Evolutionary conservation across 2,888 invertebrate genomes (phyloP).

Genomic region (Megaustenia siamemsis): DNA sequence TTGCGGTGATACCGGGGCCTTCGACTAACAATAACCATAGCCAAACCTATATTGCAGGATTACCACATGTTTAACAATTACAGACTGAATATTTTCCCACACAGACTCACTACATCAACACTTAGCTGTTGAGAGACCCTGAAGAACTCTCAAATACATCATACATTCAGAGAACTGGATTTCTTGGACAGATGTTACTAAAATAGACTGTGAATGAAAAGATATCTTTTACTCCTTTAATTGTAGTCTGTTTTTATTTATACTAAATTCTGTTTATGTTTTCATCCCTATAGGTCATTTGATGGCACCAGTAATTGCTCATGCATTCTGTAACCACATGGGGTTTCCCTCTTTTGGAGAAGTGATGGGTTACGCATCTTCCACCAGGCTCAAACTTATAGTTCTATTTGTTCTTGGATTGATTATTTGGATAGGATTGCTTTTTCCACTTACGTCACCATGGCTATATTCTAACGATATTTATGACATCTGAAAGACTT

Average conservation of each 20-base stretch:
- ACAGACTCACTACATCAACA: too few relatives aligned
- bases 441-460: slow-evolving; percentile 89
- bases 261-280: background rate
- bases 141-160: too few relatives aligned
- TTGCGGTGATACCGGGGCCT: too few relatives aligned
- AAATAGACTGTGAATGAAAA: too few relatives aligned
- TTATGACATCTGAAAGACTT: slow-evolving; percentile 66
- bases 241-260: background rate
- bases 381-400: slow-evolving; percentile 84
- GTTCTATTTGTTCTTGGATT: slow-evolving; percentile 89
- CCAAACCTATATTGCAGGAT: too few relatives aligned
- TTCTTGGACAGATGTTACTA: too few relatives aligned
- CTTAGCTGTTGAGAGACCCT: too few relatives aligned
- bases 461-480: slow-evolving; percentile 81
- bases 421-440: slow-evolving; percentile 87
- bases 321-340: slow-evolving; percentile 98
- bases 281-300: slow-evolving; percentile 84
- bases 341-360: slow-evolving; percentile 94
- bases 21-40: too few relatives aligned
- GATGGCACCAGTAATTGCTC: slow-evolving; percentile 91
- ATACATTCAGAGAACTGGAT: too few relatives aligned
- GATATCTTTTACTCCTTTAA: too few relatives aligned
- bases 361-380: slow-evolving; percentile 83
- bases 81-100: too few relatives aligned
- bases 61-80: too few relatives aligned